phyloP scores from a whole-genome alignment of 1,140 invertebrate species.

The Archivesica marissinica region DNA sequence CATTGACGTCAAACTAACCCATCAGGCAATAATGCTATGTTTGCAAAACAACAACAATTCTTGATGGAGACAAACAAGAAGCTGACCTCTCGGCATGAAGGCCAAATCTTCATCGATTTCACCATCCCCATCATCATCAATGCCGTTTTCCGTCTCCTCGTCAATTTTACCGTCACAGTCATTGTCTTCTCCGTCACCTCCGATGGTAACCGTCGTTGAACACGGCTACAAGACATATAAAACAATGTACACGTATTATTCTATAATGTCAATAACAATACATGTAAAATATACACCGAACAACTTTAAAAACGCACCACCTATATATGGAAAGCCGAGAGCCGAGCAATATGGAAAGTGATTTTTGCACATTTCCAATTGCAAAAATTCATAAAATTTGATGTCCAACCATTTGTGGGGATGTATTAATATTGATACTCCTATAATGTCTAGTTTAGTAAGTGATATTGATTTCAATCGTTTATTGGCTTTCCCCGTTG shows the following conservation, averaged over 20 bases:
- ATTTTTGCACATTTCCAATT: too few relatives aligned
- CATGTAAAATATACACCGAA: not conserved
- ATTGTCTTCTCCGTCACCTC: constrained; percentile 36
- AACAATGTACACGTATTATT: not conserved
- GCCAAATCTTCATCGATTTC: constrained; percentile 66
- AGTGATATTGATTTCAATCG: too few relatives aligned
- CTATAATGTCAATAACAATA: not conserved
- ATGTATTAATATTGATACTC: too few relatives aligned
- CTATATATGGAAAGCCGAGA: not conserved
- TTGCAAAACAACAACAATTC: not conserved
- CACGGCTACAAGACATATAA: too few relatives aligned
- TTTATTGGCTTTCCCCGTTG: too few relatives aligned
- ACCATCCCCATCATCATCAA: constrained; percentile 68
- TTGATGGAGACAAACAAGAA: not conserved
- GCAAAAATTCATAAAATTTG: too few relatives aligned
- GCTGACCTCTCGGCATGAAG: constrained; percentile 40
- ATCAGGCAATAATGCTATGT: not conserved
- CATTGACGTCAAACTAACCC: not conserved
- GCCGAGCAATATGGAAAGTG: too few relatives aligned
- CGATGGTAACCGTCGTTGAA: not conserved
- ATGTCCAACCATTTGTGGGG: too few relatives aligned
- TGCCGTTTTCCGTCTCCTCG: not conserved
- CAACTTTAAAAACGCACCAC: too few relatives aligned
- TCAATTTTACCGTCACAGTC: constrained; percentile 5
- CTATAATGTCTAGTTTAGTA: too few relatives aligned